These are phyloP conservation scores for Ganaspis sp. DNA, from an alignment of 1,140 invertebrate genomes.

Conservation along the genomic window DNA sequence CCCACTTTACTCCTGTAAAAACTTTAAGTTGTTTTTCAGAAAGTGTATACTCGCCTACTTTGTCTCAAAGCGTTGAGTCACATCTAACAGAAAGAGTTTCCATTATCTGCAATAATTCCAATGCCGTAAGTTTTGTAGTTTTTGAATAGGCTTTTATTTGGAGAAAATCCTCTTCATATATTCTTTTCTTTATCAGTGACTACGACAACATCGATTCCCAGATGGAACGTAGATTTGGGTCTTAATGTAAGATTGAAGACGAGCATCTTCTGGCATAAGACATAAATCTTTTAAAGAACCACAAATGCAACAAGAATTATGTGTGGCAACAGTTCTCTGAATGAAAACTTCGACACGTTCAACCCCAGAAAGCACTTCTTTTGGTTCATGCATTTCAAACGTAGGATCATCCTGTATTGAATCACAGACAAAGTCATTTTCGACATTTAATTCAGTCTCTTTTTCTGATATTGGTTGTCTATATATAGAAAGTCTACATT, in stretches of 20 bases:
- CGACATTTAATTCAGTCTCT: too few species aligned
- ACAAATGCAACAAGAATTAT: too few species aligned
- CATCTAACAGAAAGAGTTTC: slow-evolving; percentile 21
- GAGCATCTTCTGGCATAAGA: slow-evolving; percentile 39
- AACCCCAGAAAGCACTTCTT: too few species aligned
- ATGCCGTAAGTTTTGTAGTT: background rate
- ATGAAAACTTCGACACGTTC: too few species aligned
- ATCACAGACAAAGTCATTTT: too few species aligned
- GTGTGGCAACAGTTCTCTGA: too few species aligned
- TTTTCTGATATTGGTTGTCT: too few species aligned
- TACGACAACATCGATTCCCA: slow-evolving; percentile 48
- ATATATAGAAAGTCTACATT: too few species aligned
- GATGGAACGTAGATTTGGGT: slow-evolving; percentile 42
- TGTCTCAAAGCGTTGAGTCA: slow-evolving; percentile 32
- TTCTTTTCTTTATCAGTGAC: slow-evolving; percentile 48
- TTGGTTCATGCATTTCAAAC: too few species aligned
- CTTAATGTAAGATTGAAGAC: slow-evolving; percentile 35
- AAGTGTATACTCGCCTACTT: slow-evolving; percentile 40
- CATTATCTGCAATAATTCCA: slow-evolving; percentile 34
- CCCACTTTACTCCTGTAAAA: slow-evolving; percentile 30
- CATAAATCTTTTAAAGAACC: too few species aligned
- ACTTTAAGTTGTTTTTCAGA: slow-evolving; percentile 43
- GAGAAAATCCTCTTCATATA: slow-evolving; percentile 50
- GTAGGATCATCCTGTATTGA: too few species aligned
- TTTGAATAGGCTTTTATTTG: slow-evolving; percentile 43